Evolutionary conservation across 2,888 invertebrate species (phyloP).

Genomic region (Drosophila meridionalis): DNA sequence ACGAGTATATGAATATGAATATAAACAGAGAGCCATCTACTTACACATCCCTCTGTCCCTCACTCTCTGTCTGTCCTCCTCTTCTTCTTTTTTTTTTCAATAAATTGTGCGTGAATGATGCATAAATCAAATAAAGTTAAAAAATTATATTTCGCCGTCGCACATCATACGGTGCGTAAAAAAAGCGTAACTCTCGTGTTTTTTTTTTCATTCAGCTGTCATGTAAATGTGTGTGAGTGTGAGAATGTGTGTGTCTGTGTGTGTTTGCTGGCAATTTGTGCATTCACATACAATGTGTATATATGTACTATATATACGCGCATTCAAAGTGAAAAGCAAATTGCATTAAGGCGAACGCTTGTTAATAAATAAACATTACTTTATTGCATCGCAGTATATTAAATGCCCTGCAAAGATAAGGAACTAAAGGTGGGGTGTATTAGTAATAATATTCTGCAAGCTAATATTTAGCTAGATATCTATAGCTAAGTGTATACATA

Average conservation of each 20-base stretch:
- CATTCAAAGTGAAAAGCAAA: slow-evolving; percentile 48
- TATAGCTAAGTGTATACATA: too few species aligned
- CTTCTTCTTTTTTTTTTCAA: slow-evolving; percentile 47
- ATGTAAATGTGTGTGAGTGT: slow-evolving; percentile 2
- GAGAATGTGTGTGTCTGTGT: slow-evolving; percentile 1
- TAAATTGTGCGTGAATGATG: slow-evolving; percentile 76
- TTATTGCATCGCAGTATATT: slow-evolving; percentile 17
- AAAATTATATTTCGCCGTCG: slow-evolving; percentile 35
- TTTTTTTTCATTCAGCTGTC: slow-evolving; percentile 13
- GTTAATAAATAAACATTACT: slow-evolving; percentile 39
- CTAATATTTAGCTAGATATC: neutral
- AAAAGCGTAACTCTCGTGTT: slow-evolving; percentile 21
- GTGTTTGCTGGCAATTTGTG: slow-evolving; percentile 4
- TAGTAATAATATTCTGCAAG: neutral
- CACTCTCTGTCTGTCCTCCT: too few species aligned
- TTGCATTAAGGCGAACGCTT: slow-evolving; percentile 45
- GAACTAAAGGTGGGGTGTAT: neutral
- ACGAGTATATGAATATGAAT: slow-evolving; percentile 46
- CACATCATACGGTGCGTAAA: slow-evolving; percentile 29
- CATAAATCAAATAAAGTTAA: slow-evolving; percentile 71
- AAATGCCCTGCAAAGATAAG: neutral
- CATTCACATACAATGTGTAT: slow-evolving; percentile 2
- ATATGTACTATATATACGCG: neutral
- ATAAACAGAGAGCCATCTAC: slow-evolving; percentile 36
- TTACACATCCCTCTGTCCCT: neutral